Conservation (phyloP, 2,888 invertebrate genomes). For the Octonoba sinensis region DNA sequence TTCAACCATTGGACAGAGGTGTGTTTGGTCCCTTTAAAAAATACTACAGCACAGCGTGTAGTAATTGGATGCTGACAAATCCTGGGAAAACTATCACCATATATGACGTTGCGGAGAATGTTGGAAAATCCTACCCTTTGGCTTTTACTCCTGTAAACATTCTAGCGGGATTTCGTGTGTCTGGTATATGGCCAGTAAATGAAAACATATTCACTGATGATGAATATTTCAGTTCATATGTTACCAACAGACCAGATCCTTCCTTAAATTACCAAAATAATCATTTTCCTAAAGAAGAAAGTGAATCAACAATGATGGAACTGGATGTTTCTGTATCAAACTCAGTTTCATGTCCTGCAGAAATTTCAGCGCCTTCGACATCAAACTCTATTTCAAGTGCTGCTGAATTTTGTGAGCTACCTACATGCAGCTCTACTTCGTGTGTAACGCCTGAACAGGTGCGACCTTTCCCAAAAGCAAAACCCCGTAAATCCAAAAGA, state of each 20-base stretch:
- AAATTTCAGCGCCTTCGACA: conserved; percentile 1
- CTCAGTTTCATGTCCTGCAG: conserved; percentile 10
- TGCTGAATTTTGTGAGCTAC: conserved; percentile 7
- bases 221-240: conserved; percentile 23
- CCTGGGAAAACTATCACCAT: conserved; percentile 24
- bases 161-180: conserved; percentile 21
- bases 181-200: conserved; percentile 33
- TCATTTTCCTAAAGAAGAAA: not conserved
- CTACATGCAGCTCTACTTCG: conserved; percentile 5
- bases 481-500: conserved; percentile 20
- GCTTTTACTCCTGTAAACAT: too few species aligned
- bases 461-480: conserved; percentile 27
- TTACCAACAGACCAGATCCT: conserved; percentile 11
- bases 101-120: conserved; percentile 22
- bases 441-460: conserved; percentile 28
- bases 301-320: conserved; percentile 1
- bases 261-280: conserved; percentile 3
- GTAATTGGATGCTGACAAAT: conserved; percentile 55
- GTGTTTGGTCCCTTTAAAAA: conserved; percentile 26
- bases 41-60: conserved; percentile 66
- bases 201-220: conserved; percentile 41
- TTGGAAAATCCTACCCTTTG: conserved; percentile 23
- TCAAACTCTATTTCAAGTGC: conserved; percentile 7
- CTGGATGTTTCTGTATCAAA: conserved; percentile 4
- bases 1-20: conserved; percentile 18